Percentiles rank a stretch among this genome's conserved stretches.
phyloP scores from a whole-genome alignment of 2,113 vertebrate species.

The Lophius piscatorius region DNA sequence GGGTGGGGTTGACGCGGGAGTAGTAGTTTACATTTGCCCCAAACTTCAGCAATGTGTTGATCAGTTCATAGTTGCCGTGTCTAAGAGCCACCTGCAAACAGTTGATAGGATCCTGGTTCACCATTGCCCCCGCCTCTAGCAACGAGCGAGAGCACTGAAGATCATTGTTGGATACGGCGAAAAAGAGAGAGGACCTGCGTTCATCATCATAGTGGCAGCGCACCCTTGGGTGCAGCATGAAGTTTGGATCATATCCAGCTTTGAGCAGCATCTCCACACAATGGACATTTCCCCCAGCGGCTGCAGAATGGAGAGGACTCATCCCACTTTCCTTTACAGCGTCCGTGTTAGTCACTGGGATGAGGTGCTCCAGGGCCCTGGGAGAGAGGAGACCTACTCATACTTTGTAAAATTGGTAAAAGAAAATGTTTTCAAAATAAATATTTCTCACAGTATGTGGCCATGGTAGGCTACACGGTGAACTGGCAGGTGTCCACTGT shows the following conservation, averaged over 20 bases:
- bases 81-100: slow-evolving; percentile 91
- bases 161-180: slow-evolving; percentile 91
- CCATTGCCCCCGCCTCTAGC: slow-evolving; percentile 89
- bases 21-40: slow-evolving; percentile 96
- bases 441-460: slow-evolving; percentile 87
- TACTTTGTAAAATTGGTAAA: background rate
- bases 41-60: slow-evolving; percentile 86
- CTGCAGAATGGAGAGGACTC: slow-evolving; percentile 94
- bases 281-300: slow-evolving; percentile 87
- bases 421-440: background rate
- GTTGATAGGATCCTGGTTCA: slow-evolving; percentile 95
- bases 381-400: slow-evolving; percentile 9
- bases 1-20: slow-evolving; percentile 90
- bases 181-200: slow-evolving; percentile 90
- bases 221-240: slow-evolving; percentile 90
- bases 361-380: slow-evolving; percentile 87
- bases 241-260: slow-evolving; percentile 89
- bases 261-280: slow-evolving; percentile 90
- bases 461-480: slow-evolving; percentile 92
- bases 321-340: slow-evolving; percentile 91
- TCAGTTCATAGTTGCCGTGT: slow-evolving; percentile 91
- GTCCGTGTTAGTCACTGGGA: slow-evolving; percentile 84
- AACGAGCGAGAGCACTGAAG: slow-evolving; percentile 85
- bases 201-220: slow-evolving; percentile 90
- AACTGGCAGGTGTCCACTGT: slow-evolving; percentile 92